Evolutionary conservation across 2,888 invertebrate species (phyloP), one percentile per base, ranked within the genome.

Genomic region (Pheosia gnoma): DNA sequence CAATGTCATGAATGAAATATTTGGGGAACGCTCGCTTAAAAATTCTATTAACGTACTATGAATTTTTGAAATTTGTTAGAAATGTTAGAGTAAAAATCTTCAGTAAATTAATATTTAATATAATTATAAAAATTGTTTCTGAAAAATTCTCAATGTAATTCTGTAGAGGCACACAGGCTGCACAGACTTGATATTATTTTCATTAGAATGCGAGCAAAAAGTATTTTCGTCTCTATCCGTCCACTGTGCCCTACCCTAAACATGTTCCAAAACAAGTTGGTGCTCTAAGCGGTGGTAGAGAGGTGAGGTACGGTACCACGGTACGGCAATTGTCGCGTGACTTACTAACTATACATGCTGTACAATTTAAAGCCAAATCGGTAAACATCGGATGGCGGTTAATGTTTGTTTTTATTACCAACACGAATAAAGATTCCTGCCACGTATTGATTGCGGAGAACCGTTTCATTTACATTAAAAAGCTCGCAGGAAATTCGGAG

Each of bases 241-340:
- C 11, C 25, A 51, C 25, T 51, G 4, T 51, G 5, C 25, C 8
- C 8, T 8, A 8, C 51, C 51, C 51, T 51, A 25, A 51, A 8
- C 8, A 51, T 51, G 51, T 51, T 51, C n/a, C 4, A 13, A 45
- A 47, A 51, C 51, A 51, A 25, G 47, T 25, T 54, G 36, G 54
- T 59, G 65, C 43, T 56, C 45, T 67, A 58, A 47, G 51, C 60
- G 62, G 55, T 54, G 57, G 62, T 56, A 57, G 64, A 25, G 25
- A 25, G 25, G 25, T 25, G 1, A 25, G 25, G 25, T 25, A 25
- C 25, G 25, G 61, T 38, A 70, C 59, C 56, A 59, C 11, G 54
- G 47, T 39, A 61, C 41, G 45, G 55, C 65, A 66, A 74, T 73
- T 68, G 65, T 79, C 60, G 80, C 80, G 76, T 80, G 80, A 78